Evolutionary conservation across 2,888 invertebrate genomes (phyloP).

Genomic region (Odontothrips loti): DNA sequence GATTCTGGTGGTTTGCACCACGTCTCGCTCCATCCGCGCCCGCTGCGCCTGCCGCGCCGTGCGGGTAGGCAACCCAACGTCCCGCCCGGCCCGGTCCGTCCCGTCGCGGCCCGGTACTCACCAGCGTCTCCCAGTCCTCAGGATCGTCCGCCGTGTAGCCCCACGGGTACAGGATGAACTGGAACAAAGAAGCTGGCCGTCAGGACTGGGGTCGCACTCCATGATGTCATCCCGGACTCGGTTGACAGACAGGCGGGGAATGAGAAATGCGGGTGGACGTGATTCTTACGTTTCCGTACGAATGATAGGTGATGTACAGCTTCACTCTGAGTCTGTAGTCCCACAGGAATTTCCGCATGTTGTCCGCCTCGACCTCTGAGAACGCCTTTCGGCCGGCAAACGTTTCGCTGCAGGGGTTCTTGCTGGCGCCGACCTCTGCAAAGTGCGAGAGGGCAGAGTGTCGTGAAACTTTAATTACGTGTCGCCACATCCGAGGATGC

Average conservation of each 20-base stretch:
- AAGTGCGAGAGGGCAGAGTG: conserved; percentile 33
- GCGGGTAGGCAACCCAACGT: neutral
- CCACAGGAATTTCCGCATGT: conserved; percentile 50
- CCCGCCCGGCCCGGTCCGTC: neutral
- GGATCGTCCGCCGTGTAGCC: conserved; percentile 54
- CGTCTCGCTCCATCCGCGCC: too few species aligned
- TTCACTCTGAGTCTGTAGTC: neutral
- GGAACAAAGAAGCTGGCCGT: conserved; percentile 43
- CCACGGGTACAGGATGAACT: conserved; percentile 82
- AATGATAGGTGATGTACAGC: conserved; percentile 10
- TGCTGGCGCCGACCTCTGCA: conserved; percentile 65
- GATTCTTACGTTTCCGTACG: neutral
- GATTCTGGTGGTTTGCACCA: neutral
- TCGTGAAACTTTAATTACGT: neutral
- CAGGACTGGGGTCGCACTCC: neutral
- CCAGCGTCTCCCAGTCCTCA: neutral
- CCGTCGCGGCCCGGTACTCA: neutral
- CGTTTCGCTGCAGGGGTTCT: conserved; percentile 73
- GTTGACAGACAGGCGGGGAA: neutral
- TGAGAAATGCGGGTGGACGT: neutral
- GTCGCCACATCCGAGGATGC: too few species aligned
- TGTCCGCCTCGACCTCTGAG: conserved; percentile 78
- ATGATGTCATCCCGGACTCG: neutral
- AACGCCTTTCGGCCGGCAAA: conserved; percentile 72
- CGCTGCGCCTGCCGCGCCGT: too few species aligned